Conservation (phyloP, 2,113 vertebrate species). For the Carassius gibelio region DNA sequence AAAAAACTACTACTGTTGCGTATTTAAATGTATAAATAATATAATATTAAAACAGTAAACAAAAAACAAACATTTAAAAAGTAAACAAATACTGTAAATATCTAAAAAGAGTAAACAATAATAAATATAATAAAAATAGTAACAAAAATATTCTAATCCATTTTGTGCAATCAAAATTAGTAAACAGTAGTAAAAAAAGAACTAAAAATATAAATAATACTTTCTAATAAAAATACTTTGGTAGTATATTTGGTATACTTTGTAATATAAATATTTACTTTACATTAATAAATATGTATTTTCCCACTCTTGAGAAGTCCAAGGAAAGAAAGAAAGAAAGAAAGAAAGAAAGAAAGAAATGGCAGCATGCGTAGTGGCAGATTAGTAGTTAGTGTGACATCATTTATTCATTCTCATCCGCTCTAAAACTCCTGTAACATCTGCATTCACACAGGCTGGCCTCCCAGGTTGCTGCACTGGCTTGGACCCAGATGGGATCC, state of each 20-base stretch:
- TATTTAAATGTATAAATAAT: background rate
- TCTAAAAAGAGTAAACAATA: background rate
- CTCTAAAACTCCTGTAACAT: background rate
- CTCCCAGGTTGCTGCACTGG: conserved; percentile 36
- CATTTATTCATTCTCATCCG: background rate
- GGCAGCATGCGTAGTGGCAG: background rate
- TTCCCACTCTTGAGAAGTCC: no score
- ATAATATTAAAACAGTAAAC: background rate
- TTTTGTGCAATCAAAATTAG: background rate
- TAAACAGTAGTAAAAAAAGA: background rate
- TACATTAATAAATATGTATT: background rate
- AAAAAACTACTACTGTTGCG: background rate
- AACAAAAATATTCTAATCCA: background rate
- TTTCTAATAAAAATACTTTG: no score
- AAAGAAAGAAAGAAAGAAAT: background rate
- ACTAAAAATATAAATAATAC: background rate
- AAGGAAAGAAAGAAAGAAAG: background rate
- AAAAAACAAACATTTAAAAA: background rate
- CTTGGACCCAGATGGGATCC: conserved; percentile 15
- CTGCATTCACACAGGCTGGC: background rate
- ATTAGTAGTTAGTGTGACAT: background rate
- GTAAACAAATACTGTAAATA: no score
- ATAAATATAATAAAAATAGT: background rate
- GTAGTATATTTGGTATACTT: no score
- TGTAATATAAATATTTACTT: background rate